These are phyloP conservation scores for Chaetodon trifascialis DNA, from an alignment of 2,113 vertebrate genomes.

Conservation along the genomic window DNA sequence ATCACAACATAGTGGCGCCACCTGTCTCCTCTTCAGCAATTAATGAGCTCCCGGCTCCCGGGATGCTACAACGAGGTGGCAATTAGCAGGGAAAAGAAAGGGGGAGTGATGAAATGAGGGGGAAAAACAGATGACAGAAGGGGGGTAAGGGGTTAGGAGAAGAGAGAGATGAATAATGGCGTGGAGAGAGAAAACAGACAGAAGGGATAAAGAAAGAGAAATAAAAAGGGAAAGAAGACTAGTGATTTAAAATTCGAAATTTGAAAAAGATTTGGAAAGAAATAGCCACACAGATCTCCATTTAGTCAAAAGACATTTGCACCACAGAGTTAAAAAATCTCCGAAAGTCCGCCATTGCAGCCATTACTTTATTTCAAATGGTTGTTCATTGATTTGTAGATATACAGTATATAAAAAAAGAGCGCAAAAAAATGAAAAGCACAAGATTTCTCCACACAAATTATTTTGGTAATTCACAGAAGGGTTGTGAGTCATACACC, in stretches of 20 bases:
- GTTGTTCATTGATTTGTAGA: neutral
- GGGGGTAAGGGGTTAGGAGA: neutral
- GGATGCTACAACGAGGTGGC: slow-evolving; percentile 86
- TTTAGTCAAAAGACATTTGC: neutral
- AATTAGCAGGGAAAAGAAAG: slow-evolving; percentile 86
- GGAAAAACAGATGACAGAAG: slow-evolving; percentile 48
- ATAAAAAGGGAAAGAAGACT: slow-evolving; percentile 9
- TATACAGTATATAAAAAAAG: no score
- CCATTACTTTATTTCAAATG: neutral
- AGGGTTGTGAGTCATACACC: neutral
- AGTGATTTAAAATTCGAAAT: slow-evolving; percentile 3
- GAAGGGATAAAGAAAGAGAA: slow-evolving; percentile 17
- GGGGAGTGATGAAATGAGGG: slow-evolving; percentile 68
- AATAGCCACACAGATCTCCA: neutral
- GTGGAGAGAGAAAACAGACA: neutral
- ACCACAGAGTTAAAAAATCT: neutral
- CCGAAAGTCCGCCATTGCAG: neutral
- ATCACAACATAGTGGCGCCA: slow-evolving; percentile 90
- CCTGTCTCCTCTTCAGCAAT: slow-evolving; percentile 90
- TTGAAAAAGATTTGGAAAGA: neutral
- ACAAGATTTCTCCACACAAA: neutral
- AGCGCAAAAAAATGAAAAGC: neutral
- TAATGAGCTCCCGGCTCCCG: slow-evolving; percentile 87
- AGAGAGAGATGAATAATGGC: slow-evolving; percentile 10
- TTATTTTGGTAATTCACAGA: neutral